Percentiles rank a stretch among this genome's conserved stretches.
Conservation (phyloP, 2,797 vertebrate genomes). For the Cyclura pinguis region DNA sequence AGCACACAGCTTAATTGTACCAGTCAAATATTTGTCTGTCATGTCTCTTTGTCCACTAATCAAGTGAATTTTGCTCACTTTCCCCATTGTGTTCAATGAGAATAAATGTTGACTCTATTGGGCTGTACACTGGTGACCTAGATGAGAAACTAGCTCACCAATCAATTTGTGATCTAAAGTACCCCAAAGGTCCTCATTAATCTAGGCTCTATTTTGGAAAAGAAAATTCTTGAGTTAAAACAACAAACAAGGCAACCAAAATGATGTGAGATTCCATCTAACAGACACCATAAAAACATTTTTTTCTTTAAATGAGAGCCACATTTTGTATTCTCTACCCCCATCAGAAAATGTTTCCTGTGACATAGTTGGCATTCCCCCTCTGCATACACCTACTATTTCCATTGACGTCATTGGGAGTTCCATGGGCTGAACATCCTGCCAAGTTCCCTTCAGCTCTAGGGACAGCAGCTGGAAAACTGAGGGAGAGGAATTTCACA, state of each 20-base stretch:
- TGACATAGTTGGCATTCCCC: not conserved
- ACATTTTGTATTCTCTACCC: not conserved
- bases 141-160: not conserved
- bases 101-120: too few species aligned
- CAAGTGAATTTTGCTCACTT: rapidly evolving
- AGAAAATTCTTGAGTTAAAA: not conserved
- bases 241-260: not conserved
- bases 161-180: not conserved
- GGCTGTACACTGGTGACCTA: not conserved
- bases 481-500: not conserved
- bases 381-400: not conserved
- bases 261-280: not conserved
- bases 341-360: not conserved
- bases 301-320: not conserved
- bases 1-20: not conserved
- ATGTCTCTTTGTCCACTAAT: not conserved
- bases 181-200: not conserved
- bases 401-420: slow-evolving; percentile 22
- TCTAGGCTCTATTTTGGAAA: not conserved
- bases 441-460: not conserved
- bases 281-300: not conserved
- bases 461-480: not conserved
- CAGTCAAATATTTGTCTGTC: not conserved
- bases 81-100: not conserved
- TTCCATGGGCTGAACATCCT: not conserved